Conservation (phyloP, 2,888 invertebrate species). For the Ormyrus nitidulus region DNA sequence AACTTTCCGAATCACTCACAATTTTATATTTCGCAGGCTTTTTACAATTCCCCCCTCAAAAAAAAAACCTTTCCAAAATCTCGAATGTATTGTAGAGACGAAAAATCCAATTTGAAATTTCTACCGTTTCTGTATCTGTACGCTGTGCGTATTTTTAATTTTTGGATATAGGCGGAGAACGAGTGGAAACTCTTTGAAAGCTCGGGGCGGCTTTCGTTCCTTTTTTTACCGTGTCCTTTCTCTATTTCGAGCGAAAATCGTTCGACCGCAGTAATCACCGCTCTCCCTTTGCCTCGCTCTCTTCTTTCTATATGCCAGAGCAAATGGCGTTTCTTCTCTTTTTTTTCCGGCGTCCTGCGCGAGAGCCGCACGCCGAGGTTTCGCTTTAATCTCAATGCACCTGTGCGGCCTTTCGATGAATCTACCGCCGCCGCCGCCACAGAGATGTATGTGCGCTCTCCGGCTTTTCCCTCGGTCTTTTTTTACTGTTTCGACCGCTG, state of each 20-base stretch:
- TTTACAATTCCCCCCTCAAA: no score
- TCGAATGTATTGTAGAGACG: background rate
- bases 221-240: conserved; percentile 14
- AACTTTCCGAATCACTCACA: background rate
- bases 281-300: conserved; percentile 38
- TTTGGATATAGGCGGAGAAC: conserved; percentile 34
- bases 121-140: background rate
- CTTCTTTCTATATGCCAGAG: conserved; percentile 42
- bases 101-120: conserved; percentile 11
- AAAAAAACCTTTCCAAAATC: no score
- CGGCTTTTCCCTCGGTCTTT: background rate
- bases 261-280: conserved; percentile 54
- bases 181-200: conserved; percentile 37
- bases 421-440: background rate
- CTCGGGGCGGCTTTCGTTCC: conserved; percentile 4
- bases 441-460: background rate
- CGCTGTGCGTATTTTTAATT: conserved; percentile 46
- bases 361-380: conserved; percentile 27
- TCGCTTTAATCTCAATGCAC: conserved; percentile 50
- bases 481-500: background rate
- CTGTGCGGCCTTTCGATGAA: conserved; percentile 35
- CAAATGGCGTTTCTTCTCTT: conserved; percentile 26
- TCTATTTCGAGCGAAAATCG: conserved; percentile 44
- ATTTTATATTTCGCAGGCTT: background rate
- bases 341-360: conserved; percentile 42